Evolutionary conservation across 1,140 invertebrate genomes (phyloP).

Genomic region (Phenacoccus solenopsis): DNA sequence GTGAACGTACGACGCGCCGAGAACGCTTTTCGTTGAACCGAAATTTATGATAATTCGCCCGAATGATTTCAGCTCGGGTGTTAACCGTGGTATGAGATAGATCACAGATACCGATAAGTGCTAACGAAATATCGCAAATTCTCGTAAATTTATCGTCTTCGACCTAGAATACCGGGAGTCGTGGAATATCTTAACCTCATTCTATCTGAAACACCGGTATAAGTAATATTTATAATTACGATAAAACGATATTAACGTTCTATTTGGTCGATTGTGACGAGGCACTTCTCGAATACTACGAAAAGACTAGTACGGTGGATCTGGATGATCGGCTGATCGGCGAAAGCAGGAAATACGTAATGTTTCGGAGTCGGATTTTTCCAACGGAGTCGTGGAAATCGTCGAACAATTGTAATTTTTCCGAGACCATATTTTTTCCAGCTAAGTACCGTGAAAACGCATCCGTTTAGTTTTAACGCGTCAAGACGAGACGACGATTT

Average conservation of each 20-base stretch:
- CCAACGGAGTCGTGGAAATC: neutral
- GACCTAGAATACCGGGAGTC: too few species aligned
- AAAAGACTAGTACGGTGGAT: too few species aligned
- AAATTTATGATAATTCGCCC: conserved; percentile 2
- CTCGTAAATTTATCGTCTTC: too few species aligned
- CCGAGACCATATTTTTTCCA: too few species aligned
- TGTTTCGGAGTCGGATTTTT: neutral
- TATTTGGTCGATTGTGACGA: neutral
- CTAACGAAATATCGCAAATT: too few species aligned
- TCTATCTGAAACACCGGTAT: too few species aligned
- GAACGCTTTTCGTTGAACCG: neutral
- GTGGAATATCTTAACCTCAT: too few species aligned
- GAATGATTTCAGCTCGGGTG: conserved; percentile 1
- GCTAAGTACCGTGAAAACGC: neutral
- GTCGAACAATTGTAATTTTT: neutral
- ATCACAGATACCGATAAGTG: neutral
- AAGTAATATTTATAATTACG: too few species aligned
- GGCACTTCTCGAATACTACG: too few species aligned
- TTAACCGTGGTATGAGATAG: neutral
- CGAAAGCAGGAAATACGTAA: neutral
- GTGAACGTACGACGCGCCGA: neutral
- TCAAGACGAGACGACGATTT: too few species aligned
- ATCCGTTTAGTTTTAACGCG: neutral
- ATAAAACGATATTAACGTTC: neutral
- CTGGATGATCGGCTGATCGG: too few species aligned